A percentile compares a stretch with the other conserved stretches of the same genome.
Evolutionary conservation across 2,797 vertebrate species (phyloP).

Genomic region (Pyrocephalus nanus): DNA sequence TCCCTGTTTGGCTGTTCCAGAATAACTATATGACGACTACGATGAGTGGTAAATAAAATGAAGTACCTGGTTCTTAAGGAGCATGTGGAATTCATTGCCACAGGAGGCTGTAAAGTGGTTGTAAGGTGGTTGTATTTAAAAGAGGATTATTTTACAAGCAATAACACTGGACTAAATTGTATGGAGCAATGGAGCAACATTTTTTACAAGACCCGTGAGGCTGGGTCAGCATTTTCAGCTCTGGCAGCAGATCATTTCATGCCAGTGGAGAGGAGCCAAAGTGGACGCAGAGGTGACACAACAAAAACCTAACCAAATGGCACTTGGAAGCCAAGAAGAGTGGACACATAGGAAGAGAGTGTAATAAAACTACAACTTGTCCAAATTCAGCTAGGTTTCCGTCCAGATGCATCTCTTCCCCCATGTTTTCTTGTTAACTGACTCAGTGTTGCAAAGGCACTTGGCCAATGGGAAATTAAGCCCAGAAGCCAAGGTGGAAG

Average conservation of each 20-base stretch:
- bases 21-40: background rate
- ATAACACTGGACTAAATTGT: conserved; percentile 47
- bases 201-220: conserved; percentile 52
- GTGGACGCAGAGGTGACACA: background rate
- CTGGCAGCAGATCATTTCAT: background rate
- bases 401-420: background rate
- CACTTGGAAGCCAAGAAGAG: background rate
- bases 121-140: conserved; percentile 58
- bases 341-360: background rate
- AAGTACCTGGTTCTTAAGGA: background rate
- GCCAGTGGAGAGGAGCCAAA: background rate
- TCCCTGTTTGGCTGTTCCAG: background rate
- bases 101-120: conserved; percentile 31
- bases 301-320: background rate
- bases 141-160: conserved; percentile 67
- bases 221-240: conserved; percentile 44
- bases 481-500: background rate
- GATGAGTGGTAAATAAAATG: conserved; percentile 41
- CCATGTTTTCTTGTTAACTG: background rate
- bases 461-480: background rate
- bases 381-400: background rate
- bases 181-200: conserved; percentile 9
- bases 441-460: background rate
- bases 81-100: conserved; percentile 55
- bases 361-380: background rate